Conservation (phyloP, 1,140 invertebrate species). For the Aphaenogaster rudis region DNA sequence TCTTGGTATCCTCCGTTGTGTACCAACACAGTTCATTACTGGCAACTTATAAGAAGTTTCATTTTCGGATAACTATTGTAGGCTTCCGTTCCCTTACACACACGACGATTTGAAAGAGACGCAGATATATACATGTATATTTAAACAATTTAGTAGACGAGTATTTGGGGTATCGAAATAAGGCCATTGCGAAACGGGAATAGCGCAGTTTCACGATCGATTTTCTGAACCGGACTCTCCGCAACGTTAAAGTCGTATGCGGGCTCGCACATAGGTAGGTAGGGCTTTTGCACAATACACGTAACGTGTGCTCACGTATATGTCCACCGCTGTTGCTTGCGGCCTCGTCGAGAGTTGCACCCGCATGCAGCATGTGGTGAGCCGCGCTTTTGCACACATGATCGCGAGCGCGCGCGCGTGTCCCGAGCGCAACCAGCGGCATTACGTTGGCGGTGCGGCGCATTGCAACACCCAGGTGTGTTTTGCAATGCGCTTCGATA, state of each 20-base stretch:
- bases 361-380: conserved; percentile 55
- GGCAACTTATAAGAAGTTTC: neutral
- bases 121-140: conserved; percentile 13
- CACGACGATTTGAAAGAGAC: conserved; percentile 2
- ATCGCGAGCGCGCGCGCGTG: conserved; percentile 21
- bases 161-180: conserved; percentile 17
- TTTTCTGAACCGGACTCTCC: conserved; percentile 53
- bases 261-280: conserved; percentile 22
- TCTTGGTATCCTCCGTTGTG: neutral
- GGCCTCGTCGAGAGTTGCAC: conserved; percentile 43
- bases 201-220: conserved; percentile 37
- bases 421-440: conserved; percentile 51
- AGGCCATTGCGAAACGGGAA: conserved; percentile 48
- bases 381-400: conserved; percentile 16
- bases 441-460: conserved; percentile 61
- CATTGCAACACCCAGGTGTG: conserved; percentile 75
- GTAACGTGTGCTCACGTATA: conserved; percentile 38
- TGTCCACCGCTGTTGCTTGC: conserved; percentile 37
- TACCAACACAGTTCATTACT: neutral
- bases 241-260: conserved; percentile 42
- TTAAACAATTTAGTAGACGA: neutral
- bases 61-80: neutral
- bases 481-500: conserved; percentile 73
- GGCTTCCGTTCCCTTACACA: neutral
- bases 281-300: conserved; percentile 51